These are phyloP conservation scores for Lycodopsis pacificus DNA, from an alignment of 2,797 vertebrate species.

Conservation along the genomic window DNA sequence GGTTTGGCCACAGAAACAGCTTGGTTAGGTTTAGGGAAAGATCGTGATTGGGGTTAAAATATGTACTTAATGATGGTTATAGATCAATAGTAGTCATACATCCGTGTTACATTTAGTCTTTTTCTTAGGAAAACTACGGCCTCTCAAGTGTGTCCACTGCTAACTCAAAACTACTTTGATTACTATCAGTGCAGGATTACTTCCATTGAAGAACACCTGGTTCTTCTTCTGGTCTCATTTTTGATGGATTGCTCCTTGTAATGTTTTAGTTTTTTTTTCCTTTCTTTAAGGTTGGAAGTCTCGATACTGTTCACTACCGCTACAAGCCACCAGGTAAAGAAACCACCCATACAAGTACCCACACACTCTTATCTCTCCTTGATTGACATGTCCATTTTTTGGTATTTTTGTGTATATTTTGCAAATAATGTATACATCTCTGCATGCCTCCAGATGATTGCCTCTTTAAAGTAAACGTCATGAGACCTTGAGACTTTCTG, in stretches of 20 bases:
- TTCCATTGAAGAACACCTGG: background rate
- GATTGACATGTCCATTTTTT: background rate
- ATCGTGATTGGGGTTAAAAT: background rate
- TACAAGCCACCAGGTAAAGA: background rate
- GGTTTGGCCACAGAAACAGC: background rate
- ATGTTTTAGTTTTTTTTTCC: fast-evolving
- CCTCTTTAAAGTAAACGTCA: background rate
- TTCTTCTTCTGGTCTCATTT: background rate
- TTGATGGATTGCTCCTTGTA: background rate
- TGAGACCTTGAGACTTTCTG: background rate
- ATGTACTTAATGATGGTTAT: background rate
- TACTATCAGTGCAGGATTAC: background rate
- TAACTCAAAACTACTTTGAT: conserved; percentile 8
- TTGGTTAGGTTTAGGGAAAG: background rate
- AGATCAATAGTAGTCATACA: background rate
- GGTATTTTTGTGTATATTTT: background rate
- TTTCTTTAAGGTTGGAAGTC: background rate
- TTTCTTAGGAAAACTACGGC: fast-evolving
- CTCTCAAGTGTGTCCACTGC: background rate
- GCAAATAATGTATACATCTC: background rate
- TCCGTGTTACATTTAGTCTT: background rate
- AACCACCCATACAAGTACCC: background rate
- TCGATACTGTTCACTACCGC: background rate
- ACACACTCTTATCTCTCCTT: background rate
- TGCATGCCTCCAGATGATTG: background rate